phyloP scores from a whole-genome alignment of 2,797 vertebrate species.

The Arrhamphus sclerolepis region DNA sequence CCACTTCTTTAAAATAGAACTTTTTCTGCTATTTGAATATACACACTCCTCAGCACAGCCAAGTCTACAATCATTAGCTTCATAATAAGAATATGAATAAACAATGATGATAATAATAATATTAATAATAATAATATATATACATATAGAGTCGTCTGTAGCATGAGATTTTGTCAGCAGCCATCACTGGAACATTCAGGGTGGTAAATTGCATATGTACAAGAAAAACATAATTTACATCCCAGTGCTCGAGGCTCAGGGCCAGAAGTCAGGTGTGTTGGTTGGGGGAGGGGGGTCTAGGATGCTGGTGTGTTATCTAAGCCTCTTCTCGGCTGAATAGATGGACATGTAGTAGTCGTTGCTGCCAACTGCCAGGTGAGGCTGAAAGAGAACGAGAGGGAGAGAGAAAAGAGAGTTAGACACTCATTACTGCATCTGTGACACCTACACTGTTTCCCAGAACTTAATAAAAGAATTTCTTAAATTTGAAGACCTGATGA shows the following conservation, averaged over 20 bases:
- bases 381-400: slow-evolving; percentile 75
- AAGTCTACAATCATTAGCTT: slow-evolving; percentile 85
- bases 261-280: slow-evolving; percentile 54
- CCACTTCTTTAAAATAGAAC: slow-evolving; percentile 74
- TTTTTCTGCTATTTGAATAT: slow-evolving; percentile 80
- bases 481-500: too few species aligned
- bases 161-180: slow-evolving; percentile 84
- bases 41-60: slow-evolving; percentile 81
- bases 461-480: too few species aligned
- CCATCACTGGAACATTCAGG: slow-evolving; percentile 88
- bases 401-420: not conserved
- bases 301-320: slow-evolving; percentile 88
- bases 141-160: slow-evolving; percentile 58
- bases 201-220: slow-evolving; percentile 87
- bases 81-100: slow-evolving; percentile 76
- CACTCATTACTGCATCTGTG: not conserved
- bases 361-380: slow-evolving; percentile 96
- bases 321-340: slow-evolving; percentile 96
- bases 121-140: slow-evolving; percentile 26
- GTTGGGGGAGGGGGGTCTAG: slow-evolving; percentile 4
- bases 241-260: slow-evolving; percentile 55
- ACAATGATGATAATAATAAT: slow-evolving; percentile 72
- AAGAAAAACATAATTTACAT: slow-evolving; percentile 77
- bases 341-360: slow-evolving; percentile 99
- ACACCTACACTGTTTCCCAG: too few species aligned